Percentiles rank a stretch among this genome's conserved stretches.
Evolutionary conservation across 2,888 invertebrate genomes (phyloP).

Genomic region (Anagyrus pseudococci): DNA sequence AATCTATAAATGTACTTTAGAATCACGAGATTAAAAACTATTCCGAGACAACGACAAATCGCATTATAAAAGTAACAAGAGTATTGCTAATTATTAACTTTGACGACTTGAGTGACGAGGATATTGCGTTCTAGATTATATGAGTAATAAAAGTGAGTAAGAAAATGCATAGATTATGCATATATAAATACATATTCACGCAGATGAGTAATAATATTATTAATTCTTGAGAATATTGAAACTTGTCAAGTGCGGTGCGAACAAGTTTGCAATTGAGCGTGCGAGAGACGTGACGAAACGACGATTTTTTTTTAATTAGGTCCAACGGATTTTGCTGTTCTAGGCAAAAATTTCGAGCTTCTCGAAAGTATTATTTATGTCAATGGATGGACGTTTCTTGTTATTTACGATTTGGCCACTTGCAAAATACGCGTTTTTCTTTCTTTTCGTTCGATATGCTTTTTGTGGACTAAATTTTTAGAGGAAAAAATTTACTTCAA

Average conservation of each 20-base stretch:
- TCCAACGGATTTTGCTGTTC: constrained; percentile 20
- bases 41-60: constrained; percentile 62
- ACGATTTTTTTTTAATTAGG: constrained; percentile 19
- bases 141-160: constrained; percentile 2
- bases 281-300: constrained; percentile 26
- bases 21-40: constrained; percentile 55
- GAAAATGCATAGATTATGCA: constrained; percentile 20
- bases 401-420: no score
- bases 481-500: no score
- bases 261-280: constrained; percentile 29
- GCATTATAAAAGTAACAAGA: constrained; percentile 60
- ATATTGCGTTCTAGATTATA: constrained; percentile 30
- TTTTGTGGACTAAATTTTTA: no score
- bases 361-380: not conserved
- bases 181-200: constrained; percentile 8
- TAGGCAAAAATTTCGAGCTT: constrained; percentile 21
- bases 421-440: no score
- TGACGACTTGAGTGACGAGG: constrained; percentile 32
- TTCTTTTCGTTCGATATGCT: no score
- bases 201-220: not conserved
- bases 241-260: no score
- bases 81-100: constrained; percentile 31
- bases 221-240: not conserved
- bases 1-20: constrained; percentile 22
- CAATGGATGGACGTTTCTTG: not conserved